Evolutionary conservation across 2,113 vertebrate genomes (phyloP), one percentile per base, ranked within the genome.

Genomic region (Triplophysa tibetana): DNA sequence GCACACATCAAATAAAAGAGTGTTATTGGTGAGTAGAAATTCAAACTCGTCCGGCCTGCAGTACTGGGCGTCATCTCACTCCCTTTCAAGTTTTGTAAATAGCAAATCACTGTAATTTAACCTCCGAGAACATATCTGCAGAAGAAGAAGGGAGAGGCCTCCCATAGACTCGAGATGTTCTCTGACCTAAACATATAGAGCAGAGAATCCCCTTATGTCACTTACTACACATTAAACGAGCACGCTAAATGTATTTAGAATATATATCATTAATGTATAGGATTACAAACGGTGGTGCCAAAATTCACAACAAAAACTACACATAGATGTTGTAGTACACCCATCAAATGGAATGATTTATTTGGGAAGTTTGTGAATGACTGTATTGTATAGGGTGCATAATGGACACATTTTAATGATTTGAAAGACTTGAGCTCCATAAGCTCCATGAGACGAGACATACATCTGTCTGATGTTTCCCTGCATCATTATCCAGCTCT

Each of bases 81-180:
- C 88, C 88, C 88, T 89, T 87, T 90, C 89, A 88, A 90, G 90
- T 92, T 90, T 83, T 89, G 88, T 91, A 92, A 92, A 92, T 91
- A 90, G 89, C 83, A 90, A 91, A 91, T 90, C 90, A 90, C 88
- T 87, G 90, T 90, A 91, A 92, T 91, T 90, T 89, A 91, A 92
- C 90, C 89, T 90, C 88, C 90, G 85, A 89, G 90, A 90, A 91
- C 88, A 90, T 90, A 91, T 90, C 88, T 89, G 33, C 33, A 38
- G 89, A 91, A 88, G 89, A 89, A 88, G 91, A 89, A 90, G 70
- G 79, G 70, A 17, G 62, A 58, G 48, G 66, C 72, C 26, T 75
- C 38, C 29, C 45, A 29, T 65, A n/a, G 52, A 56, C 52, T 19
- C 17, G 4, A 6, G 4, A 17, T 54, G n/a, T 58, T n/a, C 43